Evolutionary conservation across 2,113 vertebrate genomes (phyloP), one percentile per base, ranked within the genome.

Genomic region (Protobothrops flavoviridis): DNA sequence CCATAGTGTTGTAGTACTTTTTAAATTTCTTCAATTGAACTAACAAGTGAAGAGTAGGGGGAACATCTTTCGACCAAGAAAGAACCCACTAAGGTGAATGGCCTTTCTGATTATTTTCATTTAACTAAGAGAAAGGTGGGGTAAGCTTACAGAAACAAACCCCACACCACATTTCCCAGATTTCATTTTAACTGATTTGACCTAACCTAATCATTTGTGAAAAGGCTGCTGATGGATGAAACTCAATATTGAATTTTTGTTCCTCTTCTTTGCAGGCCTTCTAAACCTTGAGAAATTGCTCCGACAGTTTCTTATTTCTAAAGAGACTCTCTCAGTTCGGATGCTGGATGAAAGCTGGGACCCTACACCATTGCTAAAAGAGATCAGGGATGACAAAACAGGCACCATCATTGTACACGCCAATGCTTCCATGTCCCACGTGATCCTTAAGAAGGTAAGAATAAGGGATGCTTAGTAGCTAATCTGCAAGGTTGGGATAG

Each of bases 221-320:
- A 29, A 69, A 56, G 87, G 33, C 43, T 39, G 69, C n/a, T 39
- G 6, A 21, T 39, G 74, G 33, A 81, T 43, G 26, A 21, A 39
- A 23, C 56, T 29, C 39, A 4, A 1, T 21, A 9, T 39, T 81
- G 33, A 81, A 81, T 12, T 8, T 87, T 39, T 21, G 5, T 24
- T 43, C 8, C 88, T 90, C 92, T 94, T 9, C 69, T 52, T 52
- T 87, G 29, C 96, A 99, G 99, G 99, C 98, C 98, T 99, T 97
- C 97, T 99, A 95, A 99, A 99, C 98, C 98, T 99, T 91, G 99
- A 99, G 98, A 98, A 98, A 97, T 97, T 99, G 97, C 98, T 99
- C 64, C 98, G 99, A 74, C 99, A 99, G 96, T 99, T 99, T 98
- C 99, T 99, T 85, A 99, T 99, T 96, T 99, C 99, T 97, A 99